Percentiles rank a stretch among this genome's conserved stretches.
These are phyloP conservation scores for Tenthredo livida DNA, from an alignment of 2,888 invertebrate genomes.

Conservation along the genomic window DNA sequence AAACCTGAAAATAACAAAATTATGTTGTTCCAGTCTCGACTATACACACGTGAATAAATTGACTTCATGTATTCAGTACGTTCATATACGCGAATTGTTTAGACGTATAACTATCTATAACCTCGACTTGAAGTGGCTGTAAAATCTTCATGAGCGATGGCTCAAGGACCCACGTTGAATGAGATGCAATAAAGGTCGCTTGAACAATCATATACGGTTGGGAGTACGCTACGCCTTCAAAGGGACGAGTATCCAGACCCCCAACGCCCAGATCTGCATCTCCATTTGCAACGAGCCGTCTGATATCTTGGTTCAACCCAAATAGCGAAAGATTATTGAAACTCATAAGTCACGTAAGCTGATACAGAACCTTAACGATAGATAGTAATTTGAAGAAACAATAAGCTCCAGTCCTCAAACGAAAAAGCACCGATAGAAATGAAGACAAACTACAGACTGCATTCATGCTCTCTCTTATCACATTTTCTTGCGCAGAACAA, in stretches of 20 bases:
- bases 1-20: neutral
- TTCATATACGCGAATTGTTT: neutral
- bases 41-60: neutral
- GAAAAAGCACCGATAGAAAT: neutral
- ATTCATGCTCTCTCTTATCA: no score
- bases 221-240: neutral
- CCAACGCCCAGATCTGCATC: conserved; percentile 12
- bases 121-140: neutral
- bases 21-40: neutral
- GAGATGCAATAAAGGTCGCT: conserved; percentile 9
- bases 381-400: neutral
- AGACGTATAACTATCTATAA: neutral
- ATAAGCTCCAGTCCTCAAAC: neutral
- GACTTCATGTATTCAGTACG: neutral
- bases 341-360: neutral
- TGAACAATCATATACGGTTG: neutral
- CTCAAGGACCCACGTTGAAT: conserved; percentile 2
- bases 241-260: neutral
- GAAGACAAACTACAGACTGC: neutral
- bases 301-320: neutral
- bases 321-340: neutral
- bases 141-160: neutral
- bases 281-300: conserved; percentile 16
- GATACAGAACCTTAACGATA: neutral
- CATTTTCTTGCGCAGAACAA: neutral